A percentile compares a stretch with the other conserved stretches of the same genome.
These are phyloP conservation scores for Drosophila mojavensis DNA, from an alignment of 1,140 invertebrate species.

Conservation along the genomic window DNA sequence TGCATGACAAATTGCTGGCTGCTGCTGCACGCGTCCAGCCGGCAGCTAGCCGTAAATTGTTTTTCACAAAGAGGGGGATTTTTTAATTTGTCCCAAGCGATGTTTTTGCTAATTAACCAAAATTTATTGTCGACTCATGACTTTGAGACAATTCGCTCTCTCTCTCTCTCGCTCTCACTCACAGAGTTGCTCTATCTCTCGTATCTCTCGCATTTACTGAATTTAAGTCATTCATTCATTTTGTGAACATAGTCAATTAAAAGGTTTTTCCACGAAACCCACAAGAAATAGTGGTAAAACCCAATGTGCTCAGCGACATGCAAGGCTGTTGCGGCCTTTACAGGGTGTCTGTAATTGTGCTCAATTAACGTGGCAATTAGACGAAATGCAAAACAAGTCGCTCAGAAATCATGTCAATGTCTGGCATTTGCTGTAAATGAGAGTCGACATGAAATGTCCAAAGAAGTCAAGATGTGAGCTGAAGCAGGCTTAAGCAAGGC, in stretches of 20 bases:
- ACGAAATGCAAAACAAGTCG: conserved; percentile 35
- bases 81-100: conserved; percentile 64
- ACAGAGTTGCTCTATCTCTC: background rate
- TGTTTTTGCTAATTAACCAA: conserved; percentile 57
- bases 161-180: background rate
- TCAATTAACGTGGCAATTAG: conserved; percentile 73
- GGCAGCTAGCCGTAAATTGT: conserved; percentile 48
- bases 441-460: conserved; percentile 60
- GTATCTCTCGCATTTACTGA: background rate
- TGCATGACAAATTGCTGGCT: conserved; percentile 70
- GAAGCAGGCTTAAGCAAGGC: conserved; percentile 3
- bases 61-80: conserved; percentile 6
- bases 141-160: conserved; percentile 9
- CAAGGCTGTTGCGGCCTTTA: conserved; percentile 21
- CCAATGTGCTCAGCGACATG: conserved; percentile 32
- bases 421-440: conserved; percentile 71
- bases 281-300: no score
- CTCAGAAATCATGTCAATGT: conserved; percentile 74
- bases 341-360: conserved; percentile 56
- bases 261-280: conserved; percentile 61
- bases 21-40: conserved; percentile 51
- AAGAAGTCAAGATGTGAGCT: conserved; percentile 1
- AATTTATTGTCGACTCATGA: conserved; percentile 54
- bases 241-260: conserved; percentile 58
- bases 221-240: conserved; percentile 55